Base-by-base conservation (phyloP, 37 sponge, comb jelly and placozoan species). In the Beroe forskalii region DNA sequence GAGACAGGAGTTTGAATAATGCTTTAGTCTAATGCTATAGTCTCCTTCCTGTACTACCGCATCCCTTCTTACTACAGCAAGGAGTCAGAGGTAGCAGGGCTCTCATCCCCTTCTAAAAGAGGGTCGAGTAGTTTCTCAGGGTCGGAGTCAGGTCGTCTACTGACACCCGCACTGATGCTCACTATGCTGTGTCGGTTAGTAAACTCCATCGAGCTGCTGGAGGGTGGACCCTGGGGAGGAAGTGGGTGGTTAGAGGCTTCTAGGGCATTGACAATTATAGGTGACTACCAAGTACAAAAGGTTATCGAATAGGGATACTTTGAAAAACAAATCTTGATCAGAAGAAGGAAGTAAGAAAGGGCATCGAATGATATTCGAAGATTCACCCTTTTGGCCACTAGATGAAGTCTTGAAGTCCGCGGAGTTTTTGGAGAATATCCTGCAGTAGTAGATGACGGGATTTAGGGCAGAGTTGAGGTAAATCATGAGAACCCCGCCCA, bases 301-400 rank as follows among this genome's bases (percentile, higher is more conserved):
- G n/a, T n/a, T n/a, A n/a, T n/a, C n/a, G n/a, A n/a, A n/a, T n/a
- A n/a, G n/a, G n/a, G n/a, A n/a, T n/a, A n/a, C n/a, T n/a, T n/a
- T n/a, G n/a, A n/a, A n/a, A n/a, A n/a, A n/a, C n/a, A n/a, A n/a
- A n/a, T n/a, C n/a, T n/a, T n/a, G n/a, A n/a, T n/a, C n/a, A n/a
- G n/a, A n/a, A n/a, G n/a, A n/a, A n/a, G n/a, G n/a, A n/a, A n/a
- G n/a, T n/a, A n/a, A n/a, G n/a, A n/a, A n/a, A n/a, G n/a, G n/a
- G n/a, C n/a, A n/a, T n/a, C n/a, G n/a, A n/a, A n/a, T n/a, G n/a
- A n/a, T n/a, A n/a, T n/a, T n/a, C n/a, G n/a, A n/a, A n/a, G n/a
- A n/a, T n/a, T n/a, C n/a, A n/a, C n/a, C 86, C 86, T 80, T 80
- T 42, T 43, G 86, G 17, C 86, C 86, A 25, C 86, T 80, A 9